Percentiles rank a stretch among this genome's conserved stretches.
Conservation (phyloP, 2,113 vertebrate species). For the Hydropotes inermis region DNA sequence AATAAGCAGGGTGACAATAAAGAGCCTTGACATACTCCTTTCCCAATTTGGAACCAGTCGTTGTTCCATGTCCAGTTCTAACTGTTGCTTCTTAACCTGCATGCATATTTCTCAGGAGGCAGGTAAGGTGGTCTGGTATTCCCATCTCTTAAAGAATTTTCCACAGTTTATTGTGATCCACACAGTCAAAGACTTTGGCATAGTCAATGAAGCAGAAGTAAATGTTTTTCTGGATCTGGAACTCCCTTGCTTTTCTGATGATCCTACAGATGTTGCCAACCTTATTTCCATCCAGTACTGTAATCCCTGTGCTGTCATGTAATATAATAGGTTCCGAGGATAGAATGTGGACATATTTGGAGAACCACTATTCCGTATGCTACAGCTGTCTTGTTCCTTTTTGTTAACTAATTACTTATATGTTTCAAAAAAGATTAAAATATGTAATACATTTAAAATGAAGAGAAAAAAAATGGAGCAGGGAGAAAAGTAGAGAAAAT, state of each 20-base stretch:
- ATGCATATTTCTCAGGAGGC: background rate
- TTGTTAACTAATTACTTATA: background rate
- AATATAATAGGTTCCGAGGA: background rate
- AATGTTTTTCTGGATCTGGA: background rate
- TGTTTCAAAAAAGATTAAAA: background rate
- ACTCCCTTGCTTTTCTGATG: background rate
- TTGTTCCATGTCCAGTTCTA: background rate
- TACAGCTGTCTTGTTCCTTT: background rate
- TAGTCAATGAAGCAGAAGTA: background rate
- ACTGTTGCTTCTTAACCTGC: background rate
- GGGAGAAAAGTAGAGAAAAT: background rate
- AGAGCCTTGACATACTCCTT: background rate
- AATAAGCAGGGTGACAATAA: background rate
- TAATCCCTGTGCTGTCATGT: background rate
- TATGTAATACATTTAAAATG: background rate
- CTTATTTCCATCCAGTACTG: background rate
- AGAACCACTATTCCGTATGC: background rate
- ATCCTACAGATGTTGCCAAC: background rate
- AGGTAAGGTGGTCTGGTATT: background rate
- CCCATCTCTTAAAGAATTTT: background rate
- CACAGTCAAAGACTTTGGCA: background rate
- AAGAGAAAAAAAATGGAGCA: background rate
- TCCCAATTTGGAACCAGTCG: background rate
- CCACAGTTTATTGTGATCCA: background rate
- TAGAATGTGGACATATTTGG: background rate